Conservation (phyloP, 2,113 vertebrate species). For the Galbula dea region DNA sequence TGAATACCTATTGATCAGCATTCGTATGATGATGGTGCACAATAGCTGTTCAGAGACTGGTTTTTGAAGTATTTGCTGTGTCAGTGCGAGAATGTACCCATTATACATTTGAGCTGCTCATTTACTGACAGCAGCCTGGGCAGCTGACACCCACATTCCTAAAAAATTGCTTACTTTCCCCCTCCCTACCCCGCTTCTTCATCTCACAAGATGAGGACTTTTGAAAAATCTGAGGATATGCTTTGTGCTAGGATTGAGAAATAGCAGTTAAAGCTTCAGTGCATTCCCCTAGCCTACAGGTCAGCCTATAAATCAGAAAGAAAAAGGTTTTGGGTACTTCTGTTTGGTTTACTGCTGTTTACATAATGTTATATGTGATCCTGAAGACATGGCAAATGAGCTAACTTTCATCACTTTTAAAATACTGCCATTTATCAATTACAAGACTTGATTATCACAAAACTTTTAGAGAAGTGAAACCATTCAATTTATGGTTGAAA, state of each 20-base stretch:
- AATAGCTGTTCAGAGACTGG: background rate
- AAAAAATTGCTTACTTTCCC: background rate
- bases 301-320: background rate
- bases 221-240: background rate
- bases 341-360: slow-evolving; percentile 3
- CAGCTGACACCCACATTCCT: background rate
- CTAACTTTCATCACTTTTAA: background rate
- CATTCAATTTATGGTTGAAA: background rate
- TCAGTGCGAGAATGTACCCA: background rate
- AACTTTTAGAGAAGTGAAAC: background rate
- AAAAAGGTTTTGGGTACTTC: background rate
- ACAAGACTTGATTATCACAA: background rate
- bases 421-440: background rate
- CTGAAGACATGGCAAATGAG: background rate
- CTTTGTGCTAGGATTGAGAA: background rate
- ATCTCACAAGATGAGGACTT: background rate
- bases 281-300: background rate
- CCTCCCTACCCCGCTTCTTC: background rate
- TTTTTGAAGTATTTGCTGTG: background rate
- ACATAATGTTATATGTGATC: background rate
- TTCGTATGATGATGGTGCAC: background rate
- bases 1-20: background rate
- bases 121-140: background rate
- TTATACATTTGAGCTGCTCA: background rate
- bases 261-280: background rate